Evolutionary conservation across 2,888 invertebrate genomes (phyloP).

Genomic region (Leptinotarsa haldemani): DNA sequence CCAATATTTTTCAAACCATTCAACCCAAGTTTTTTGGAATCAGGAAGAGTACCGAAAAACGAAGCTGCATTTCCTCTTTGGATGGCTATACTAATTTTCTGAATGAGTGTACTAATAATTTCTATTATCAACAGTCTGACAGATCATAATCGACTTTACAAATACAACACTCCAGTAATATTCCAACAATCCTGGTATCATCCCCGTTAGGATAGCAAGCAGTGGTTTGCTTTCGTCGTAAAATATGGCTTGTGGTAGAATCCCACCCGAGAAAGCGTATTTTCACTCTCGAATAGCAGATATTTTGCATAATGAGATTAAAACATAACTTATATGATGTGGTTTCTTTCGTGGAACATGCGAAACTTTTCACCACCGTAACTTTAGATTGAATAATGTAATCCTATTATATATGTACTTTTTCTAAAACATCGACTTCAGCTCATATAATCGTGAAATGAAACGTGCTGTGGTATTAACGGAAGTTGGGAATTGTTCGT

Average conservation of each 20-base stretch:
- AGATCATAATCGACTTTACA: not conserved
- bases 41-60: too few relatives aligned
- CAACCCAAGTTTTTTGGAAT: too few relatives aligned
- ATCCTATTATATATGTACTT: not conserved
- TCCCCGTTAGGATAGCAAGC: too few relatives aligned
- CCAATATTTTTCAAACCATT: too few relatives aligned
- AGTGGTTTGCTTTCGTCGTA: not conserved
- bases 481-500: not conserved
- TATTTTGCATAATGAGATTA: conserved; percentile 10
- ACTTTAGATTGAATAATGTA: not conserved
- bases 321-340: conserved; percentile 14
- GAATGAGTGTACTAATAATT: too few relatives aligned
- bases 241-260: not conserved
- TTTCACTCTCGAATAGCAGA: not conserved
- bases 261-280: not conserved
- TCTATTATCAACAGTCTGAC: too few relatives aligned
- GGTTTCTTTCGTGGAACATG: conserved; percentile 4
- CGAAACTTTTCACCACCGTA: not conserved
- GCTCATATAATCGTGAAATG: conserved; percentile 3
- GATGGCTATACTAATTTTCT: too few relatives aligned
- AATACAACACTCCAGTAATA: not conserved
- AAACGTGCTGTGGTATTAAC: not conserved
- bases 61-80: too few relatives aligned
- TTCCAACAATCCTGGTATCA: not conserved
- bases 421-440: not conserved